These are phyloP conservation scores for Diceros bicornis DNA, from an alignment of 2,797 vertebrate genomes.

Conservation along the genomic window DNA sequence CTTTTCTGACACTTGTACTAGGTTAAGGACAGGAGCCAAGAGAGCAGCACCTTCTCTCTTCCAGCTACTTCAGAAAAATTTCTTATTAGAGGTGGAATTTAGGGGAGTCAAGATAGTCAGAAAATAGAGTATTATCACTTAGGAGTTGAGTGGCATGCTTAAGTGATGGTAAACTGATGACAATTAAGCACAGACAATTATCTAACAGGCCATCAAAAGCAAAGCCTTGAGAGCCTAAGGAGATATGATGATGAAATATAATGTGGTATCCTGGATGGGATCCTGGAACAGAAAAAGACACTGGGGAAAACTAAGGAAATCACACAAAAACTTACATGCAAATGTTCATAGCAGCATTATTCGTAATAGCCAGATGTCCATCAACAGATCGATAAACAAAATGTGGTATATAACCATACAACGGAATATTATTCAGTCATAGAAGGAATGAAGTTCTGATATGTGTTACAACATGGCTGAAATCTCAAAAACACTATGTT, in stretches of 20 bases:
- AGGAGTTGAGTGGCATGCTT: neutral
- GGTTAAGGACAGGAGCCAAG: neutral
- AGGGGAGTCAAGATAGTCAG: neutral
- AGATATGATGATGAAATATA: neutral
- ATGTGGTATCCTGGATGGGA: neutral
- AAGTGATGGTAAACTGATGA: neutral
- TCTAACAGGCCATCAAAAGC: slow-evolving; percentile 2
- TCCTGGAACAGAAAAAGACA: neutral
- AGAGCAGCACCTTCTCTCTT: neutral
- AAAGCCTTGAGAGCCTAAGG: neutral
- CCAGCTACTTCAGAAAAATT: neutral
- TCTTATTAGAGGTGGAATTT: neutral
- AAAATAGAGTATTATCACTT: neutral
- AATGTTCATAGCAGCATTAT: neutral
- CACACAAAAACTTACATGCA: neutral
- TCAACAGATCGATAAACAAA: neutral
- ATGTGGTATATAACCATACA: neutral
- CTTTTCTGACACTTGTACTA: neutral
- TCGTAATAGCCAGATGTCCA: neutral
- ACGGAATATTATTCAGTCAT: neutral
- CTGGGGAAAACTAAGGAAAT: slow-evolving; percentile 1
- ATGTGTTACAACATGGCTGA: neutral
- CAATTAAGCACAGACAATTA: neutral
- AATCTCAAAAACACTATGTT: neutral
- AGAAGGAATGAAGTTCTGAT: slow-evolving; percentile 11